phyloP scores from a whole-genome alignment of 1,140 invertebrate species.

The Drosophila triauraria region DNA sequence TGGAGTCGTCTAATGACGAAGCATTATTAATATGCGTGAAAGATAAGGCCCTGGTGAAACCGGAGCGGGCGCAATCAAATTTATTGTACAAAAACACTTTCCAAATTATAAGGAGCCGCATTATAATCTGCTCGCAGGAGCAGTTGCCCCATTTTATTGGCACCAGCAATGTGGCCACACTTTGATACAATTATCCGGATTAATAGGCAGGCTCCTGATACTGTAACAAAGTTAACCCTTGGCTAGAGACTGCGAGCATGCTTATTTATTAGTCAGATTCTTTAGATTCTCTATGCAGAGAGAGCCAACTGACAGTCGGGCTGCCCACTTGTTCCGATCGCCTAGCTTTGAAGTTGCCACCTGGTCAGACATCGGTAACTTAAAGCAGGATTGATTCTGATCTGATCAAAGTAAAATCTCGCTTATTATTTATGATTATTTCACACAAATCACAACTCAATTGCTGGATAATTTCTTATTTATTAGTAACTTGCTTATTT shows the following conservation, averaged over 20 bases:
- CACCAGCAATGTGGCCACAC: constrained; percentile 4
- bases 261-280: no score
- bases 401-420: no score
- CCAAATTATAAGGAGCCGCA: constrained; percentile 10
- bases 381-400: no score
- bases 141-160: constrained; percentile 6
- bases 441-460: no score
- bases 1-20: constrained; percentile 62
- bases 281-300: no score
- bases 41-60: constrained; percentile 55
- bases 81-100: constrained; percentile 34
- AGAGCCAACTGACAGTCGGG: no score
- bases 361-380: no score
- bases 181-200: constrained; percentile 7
- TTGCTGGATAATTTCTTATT: no score
- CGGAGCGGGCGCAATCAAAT: constrained; percentile 31
- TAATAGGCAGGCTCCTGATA: neutral
- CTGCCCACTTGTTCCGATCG: neutral
- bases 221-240: neutral
- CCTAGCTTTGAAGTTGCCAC: neutral
- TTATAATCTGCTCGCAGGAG: neutral
- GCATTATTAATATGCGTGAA: constrained; percentile 79
- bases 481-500: no score
- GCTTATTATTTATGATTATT: no score
- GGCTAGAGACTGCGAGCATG: no score